A percentile compares a stretch with the other conserved stretches of the same genome.
phyloP scores from a whole-genome alignment of 2,797 vertebrate genomes.

The Emys orbicularis region DNA sequence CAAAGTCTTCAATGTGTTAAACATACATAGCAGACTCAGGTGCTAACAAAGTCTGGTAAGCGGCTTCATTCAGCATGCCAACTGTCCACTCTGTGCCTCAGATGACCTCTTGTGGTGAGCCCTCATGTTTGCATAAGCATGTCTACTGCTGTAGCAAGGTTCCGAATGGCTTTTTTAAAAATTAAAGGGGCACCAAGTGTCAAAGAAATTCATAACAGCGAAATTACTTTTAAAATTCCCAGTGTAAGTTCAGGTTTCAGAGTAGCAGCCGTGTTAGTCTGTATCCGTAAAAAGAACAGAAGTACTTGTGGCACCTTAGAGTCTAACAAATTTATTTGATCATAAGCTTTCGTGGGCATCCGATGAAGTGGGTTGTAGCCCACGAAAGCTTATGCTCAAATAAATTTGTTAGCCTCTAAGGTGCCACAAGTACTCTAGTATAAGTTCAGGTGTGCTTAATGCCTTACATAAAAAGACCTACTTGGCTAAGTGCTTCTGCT shows the following conservation, averaged over 20 bases:
- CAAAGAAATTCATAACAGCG: background rate
- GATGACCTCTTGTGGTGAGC: background rate
- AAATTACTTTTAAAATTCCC: background rate
- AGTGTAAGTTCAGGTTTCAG: background rate
- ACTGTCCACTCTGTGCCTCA: background rate
- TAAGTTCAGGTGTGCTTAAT: background rate
- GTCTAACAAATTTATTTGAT: no score
- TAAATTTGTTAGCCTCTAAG: no score
- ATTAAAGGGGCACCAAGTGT: background rate
- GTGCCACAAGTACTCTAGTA: no score
- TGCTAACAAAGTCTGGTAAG: background rate
- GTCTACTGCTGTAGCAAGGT: accelerated
- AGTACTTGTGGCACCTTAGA: no score
- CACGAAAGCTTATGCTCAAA: no score
- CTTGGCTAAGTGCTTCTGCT: background rate
- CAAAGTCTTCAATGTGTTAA: background rate
- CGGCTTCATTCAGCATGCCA: background rate
- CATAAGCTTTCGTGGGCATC: no score
- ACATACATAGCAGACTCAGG: background rate
- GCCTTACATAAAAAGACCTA: background rate
- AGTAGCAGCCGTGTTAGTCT: no score
- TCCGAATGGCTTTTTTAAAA: background rate
- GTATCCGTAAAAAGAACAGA: no score
- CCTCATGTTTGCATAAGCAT: accelerated
- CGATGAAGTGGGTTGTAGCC: no score